A percentile compares a stretch with the other conserved stretches of the same genome.
Evolutionary conservation across 1,140 invertebrate genomes (phyloP).

Genomic region (Anthonomus grandis): DNA sequence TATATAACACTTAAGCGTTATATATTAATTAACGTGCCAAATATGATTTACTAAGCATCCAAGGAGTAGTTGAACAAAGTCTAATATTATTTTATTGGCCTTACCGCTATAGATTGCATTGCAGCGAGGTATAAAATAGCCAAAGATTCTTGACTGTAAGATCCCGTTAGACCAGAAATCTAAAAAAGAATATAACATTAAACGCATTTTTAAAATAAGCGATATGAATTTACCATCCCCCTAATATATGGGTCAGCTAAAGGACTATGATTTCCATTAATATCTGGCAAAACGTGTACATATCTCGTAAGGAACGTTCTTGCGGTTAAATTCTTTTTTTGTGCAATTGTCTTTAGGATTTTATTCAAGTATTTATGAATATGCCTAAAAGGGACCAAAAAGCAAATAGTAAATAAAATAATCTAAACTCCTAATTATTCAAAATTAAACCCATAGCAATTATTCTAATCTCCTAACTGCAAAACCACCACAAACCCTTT

Average conservation of each 20-base stretch:
- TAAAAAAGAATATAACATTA: constrained; percentile 45
- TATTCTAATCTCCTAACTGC: not conserved
- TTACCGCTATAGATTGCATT: constrained; percentile 83
- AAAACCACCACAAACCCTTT: not conserved
- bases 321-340: constrained; percentile 51
- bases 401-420: too few relatives aligned
- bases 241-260: constrained; percentile 78
- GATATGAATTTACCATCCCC: constrained; percentile 67
- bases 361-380: constrained; percentile 63
- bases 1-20: too few relatives aligned
- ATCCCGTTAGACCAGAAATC: constrained; percentile 74
- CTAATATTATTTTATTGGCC: too few relatives aligned
- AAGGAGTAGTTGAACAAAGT: too few relatives aligned
- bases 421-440: not conserved
- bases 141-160: constrained; percentile 67
- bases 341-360: constrained; percentile 57
- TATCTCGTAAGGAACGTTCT: constrained; percentile 67
- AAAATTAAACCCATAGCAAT: not conserved
- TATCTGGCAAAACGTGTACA: constrained; percentile 90
- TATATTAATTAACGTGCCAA: too few relatives aligned
- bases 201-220: not conserved
- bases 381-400: constrained; percentile 48
- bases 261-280: constrained; percentile 92
- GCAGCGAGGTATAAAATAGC: constrained; percentile 81
- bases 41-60: too few relatives aligned